A percentile compares a stretch with the other conserved stretches of the same genome.
These are phyloP conservation scores for Desmophyllum pertusum DNA, from an alignment of 92 coral and sea anemone genomes.

Conservation along the genomic window DNA sequence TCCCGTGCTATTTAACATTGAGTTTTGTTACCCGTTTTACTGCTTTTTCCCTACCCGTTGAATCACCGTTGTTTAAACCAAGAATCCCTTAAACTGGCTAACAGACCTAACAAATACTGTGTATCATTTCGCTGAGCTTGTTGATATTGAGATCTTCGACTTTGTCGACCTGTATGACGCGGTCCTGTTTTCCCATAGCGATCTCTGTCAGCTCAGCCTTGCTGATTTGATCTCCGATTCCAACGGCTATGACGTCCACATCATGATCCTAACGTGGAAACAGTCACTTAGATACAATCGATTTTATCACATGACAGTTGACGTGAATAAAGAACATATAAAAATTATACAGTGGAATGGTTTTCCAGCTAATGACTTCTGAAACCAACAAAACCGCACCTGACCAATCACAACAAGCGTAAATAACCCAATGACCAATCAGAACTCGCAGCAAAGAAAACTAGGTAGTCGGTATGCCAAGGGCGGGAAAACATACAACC, in stretches of 20 bases:
- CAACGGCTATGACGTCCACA: slow-evolving; percentile 49
- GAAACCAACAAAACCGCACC: background rate
- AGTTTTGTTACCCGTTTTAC: background rate
- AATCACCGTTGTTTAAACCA: background rate
- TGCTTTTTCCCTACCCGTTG: background rate
- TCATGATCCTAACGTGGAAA: slow-evolving; percentile 31
- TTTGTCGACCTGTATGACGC: slow-evolving; percentile 1
- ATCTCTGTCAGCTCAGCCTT: slow-evolving; percentile 29
- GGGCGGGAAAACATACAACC: slow-evolving; percentile 16
- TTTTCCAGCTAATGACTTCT: background rate
- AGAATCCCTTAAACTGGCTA: background rate
- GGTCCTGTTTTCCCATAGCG: slow-evolving; percentile 35
- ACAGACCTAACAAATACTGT: slow-evolving; percentile 25
- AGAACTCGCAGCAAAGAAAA: no score
- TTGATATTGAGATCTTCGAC: background rate
- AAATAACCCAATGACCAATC: no score
- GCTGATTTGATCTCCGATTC: slow-evolving; percentile 29
- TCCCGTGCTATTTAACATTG: background rate
- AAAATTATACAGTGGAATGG: background rate
- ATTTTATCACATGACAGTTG: background rate
- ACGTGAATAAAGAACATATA: background rate
- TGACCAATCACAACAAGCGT: background rate
- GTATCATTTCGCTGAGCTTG: background rate
- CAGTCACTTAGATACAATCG: background rate
- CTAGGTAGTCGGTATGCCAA: no score